phyloP scores from a whole-genome alignment of 2,797 vertebrate species.

The Pantherophis alleghaniensis region DNA sequence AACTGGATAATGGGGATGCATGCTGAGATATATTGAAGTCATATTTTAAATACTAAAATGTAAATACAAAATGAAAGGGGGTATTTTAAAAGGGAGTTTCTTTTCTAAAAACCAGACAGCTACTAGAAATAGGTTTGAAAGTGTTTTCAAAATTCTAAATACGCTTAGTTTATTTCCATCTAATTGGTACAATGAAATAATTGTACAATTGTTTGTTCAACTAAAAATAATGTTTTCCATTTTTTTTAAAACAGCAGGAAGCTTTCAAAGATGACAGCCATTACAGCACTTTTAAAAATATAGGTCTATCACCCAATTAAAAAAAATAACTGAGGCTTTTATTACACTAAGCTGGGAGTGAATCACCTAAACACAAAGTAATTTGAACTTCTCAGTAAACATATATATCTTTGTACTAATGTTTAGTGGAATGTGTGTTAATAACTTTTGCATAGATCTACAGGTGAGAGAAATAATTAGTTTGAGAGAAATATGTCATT shows the following conservation, averaged over 20 bases:
- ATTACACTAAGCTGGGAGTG: neutral
- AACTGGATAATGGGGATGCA: neutral
- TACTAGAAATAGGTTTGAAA: neutral
- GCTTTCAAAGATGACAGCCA: neutral
- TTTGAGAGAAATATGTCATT: neutral
- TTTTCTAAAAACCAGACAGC: neutral
- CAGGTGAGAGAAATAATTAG: neutral
- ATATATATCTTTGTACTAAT: neutral
- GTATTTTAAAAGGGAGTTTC: neutral
- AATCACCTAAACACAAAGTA: neutral
- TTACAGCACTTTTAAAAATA: neutral
- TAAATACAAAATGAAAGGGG: neutral
- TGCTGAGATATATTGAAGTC: neutral
- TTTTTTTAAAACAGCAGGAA: neutral
- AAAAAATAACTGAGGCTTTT: neutral
- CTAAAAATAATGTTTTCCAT: neutral
- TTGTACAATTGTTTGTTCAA: neutral
- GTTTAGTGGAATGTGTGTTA: neutral
- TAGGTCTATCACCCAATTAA: neutral
- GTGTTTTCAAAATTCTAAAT: neutral
- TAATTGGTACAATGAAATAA: neutral
- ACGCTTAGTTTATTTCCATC: neutral
- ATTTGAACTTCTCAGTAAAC: neutral
- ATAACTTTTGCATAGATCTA: neutral
- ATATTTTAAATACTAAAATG: neutral